Evolutionary conservation across 2,797 vertebrate species (phyloP).

Genomic region (Megaceryle alcyon): DNA sequence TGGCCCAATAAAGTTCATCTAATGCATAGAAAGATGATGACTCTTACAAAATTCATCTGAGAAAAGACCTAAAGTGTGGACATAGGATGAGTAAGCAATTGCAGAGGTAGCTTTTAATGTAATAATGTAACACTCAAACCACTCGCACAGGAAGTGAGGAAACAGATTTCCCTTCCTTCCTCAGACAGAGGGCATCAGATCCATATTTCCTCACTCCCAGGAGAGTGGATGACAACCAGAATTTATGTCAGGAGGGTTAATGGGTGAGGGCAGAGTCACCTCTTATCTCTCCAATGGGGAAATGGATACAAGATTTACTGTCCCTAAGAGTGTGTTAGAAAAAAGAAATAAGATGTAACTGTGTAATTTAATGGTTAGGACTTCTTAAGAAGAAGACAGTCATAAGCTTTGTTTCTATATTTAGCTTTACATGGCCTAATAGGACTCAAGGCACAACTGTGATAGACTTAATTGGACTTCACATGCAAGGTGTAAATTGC

Average conservation of each 20-base stretch:
- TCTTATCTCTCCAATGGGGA: neutral
- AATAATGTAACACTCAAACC: slow-evolving; percentile 31
- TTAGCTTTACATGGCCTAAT: neutral
- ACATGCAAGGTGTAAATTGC: neutral
- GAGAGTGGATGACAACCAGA: neutral
- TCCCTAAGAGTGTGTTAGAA: neutral
- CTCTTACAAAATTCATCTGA: neutral
- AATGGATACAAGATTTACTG: neutral
- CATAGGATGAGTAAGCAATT: neutral
- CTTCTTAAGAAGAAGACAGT: neutral
- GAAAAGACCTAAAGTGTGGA: neutral
- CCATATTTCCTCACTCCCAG: slow-evolving; percentile 5
- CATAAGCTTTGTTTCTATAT: neutral
- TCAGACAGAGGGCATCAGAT: neutral
- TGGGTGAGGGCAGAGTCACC: neutral
- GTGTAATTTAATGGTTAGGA: neutral
- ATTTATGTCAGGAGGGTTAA: slow-evolving; percentile 28
- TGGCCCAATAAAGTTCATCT: neutral
- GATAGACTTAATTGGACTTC: too few species aligned
- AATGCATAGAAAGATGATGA: neutral
- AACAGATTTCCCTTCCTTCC: slow-evolving; percentile 4
- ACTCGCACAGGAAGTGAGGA: neutral
- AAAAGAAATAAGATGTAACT: neutral
- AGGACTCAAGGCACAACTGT: neutral
- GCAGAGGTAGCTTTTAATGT: slow-evolving; percentile 6